Conservation (phyloP, 2,888 invertebrate species). For the Brachycybe producta region DNA sequence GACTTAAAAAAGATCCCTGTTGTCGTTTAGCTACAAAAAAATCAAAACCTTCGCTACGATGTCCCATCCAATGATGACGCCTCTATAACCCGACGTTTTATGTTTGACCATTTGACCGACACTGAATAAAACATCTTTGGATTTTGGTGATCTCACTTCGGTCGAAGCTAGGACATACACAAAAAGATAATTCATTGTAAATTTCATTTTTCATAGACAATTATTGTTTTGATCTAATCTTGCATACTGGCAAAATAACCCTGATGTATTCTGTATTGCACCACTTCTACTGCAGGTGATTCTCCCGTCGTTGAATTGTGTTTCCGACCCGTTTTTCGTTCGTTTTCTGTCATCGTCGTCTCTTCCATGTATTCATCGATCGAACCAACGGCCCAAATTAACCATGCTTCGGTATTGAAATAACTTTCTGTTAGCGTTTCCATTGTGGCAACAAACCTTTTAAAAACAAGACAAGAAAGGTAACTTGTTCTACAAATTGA, state of each 20-base stretch:
- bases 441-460: no score
- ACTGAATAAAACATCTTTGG: constrained; percentile 35
- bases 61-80: constrained; percentile 41
- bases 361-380: not conserved
- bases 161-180: constrained; percentile 26
- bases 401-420: no score
- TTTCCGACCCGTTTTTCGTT: not conserved
- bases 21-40: constrained; percentile 43
- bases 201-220: not conserved
- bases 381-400: not conserved
- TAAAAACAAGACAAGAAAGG: no score
- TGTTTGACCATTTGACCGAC: constrained; percentile 43
- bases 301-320: constrained; percentile 27
- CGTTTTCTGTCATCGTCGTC: no score
- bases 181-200: not conserved
- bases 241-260: constrained; percentile 33
- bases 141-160: constrained; percentile 33
- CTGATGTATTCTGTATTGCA: constrained; percentile 30
- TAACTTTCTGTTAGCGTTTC: no score
- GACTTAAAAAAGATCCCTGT: constrained; percentile 26
- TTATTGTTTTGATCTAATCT: not conserved
- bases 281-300: constrained; percentile 36
- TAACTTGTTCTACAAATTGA: no score
- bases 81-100: constrained; percentile 37
- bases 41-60: constrained; percentile 38